These are phyloP conservation scores for Euplexia lucipara DNA, from an alignment of 2,888 invertebrate genomes.

Conservation along the genomic window DNA sequence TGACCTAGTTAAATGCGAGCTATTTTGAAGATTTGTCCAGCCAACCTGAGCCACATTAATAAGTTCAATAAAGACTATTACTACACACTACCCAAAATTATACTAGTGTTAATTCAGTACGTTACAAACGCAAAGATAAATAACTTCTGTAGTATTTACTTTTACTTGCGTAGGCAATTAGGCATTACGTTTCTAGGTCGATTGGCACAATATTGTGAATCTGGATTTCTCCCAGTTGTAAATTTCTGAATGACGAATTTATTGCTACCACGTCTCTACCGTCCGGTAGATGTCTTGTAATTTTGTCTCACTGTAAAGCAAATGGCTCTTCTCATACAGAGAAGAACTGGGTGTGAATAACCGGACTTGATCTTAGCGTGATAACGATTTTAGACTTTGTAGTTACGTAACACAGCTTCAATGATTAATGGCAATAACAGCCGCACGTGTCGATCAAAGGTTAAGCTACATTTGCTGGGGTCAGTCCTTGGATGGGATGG, in stretches of 20 bases:
- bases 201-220: constrained; percentile 49
- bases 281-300: no score
- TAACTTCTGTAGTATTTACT: constrained; percentile 41
- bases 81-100: constrained; percentile 24
- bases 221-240: constrained; percentile 31
- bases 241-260: constrained; percentile 36
- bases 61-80: background rate
- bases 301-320: background rate
- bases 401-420: no score
- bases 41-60: background rate
- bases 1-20: no score
- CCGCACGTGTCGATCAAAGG: no score
- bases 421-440: no score
- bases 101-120: constrained; percentile 12
- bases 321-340: background rate
- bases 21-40: no score
- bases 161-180: constrained; percentile 10
- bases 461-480: no score
- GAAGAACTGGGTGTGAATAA: background rate
- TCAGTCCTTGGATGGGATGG: no score
- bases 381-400: background rate
- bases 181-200: constrained; percentile 44
- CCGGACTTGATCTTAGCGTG: no score
- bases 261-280: background rate
- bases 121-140: constrained; percentile 34